phyloP scores from a whole-genome alignment of 2,797 vertebrate species.

The Malacoraja senta region DNA sequence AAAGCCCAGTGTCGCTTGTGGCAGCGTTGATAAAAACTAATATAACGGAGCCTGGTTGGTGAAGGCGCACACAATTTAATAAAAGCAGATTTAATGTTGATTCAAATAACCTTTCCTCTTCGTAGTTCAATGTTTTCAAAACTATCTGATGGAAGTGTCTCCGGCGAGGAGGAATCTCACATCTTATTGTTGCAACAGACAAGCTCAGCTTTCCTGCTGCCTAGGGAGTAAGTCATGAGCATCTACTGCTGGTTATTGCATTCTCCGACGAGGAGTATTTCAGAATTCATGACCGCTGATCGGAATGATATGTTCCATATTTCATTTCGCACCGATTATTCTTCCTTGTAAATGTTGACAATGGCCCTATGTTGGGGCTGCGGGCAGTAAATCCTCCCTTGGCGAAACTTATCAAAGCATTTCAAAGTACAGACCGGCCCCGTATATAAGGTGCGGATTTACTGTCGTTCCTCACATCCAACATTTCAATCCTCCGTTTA shows the following conservation, averaged over 20 bases:
- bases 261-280: background rate
- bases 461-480: background rate
- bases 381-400: background rate
- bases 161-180: background rate
- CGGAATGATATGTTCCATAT: background rate
- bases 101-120: slow-evolving; percentile 3
- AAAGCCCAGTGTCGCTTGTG: background rate
- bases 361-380: background rate
- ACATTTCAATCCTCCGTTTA: background rate
- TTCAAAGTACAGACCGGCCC: background rate
- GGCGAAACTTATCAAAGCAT: background rate
- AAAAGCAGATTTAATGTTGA: slow-evolving; percentile 12
- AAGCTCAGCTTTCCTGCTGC: background rate
- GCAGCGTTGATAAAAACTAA: slow-evolving; percentile 8
- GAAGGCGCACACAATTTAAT: background rate
- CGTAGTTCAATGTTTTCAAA: background rate
- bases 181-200: background rate
- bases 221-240: background rate
- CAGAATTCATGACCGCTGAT: background rate
- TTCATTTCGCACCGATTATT: background rate
- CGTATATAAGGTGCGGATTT: background rate
- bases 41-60: background rate
- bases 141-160: background rate
- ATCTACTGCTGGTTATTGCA: background rate
- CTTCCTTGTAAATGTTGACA: background rate